phyloP scores from a whole-genome alignment of 2,113 vertebrate genomes.

The Dicrurus megarhynchus region DNA sequence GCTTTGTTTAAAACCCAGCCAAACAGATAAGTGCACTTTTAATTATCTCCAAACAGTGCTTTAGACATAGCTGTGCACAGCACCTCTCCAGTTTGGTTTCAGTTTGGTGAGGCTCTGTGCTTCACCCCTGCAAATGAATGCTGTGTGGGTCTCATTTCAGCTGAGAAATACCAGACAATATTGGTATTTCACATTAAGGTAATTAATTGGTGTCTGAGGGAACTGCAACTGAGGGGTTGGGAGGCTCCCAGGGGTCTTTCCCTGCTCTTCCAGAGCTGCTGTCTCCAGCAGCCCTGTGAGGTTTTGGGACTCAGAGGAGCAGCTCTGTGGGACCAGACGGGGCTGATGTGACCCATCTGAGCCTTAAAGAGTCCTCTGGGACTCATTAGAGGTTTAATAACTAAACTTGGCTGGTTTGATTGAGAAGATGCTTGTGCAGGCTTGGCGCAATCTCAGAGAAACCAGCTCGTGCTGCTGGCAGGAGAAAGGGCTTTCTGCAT shows the following conservation, averaged over 20 bases:
- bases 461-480: not conserved
- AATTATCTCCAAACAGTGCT: not conserved
- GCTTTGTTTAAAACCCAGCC: slow-evolving; percentile 8
- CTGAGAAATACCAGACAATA: not conserved
- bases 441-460: not conserved
- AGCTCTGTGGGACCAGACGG: not conserved
- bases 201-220: not conserved
- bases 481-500: not conserved
- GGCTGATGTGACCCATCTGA: slow-evolving; percentile 10
- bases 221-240: not conserved
- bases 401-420: not conserved
- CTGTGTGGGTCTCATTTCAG: not conserved
- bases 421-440: slow-evolving; percentile 7
- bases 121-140: not conserved
- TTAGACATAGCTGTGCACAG: not conserved
- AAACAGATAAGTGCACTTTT: slow-evolving; percentile 65
- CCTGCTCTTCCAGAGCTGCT: not conserved
- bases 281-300: not conserved
- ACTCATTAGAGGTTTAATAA: slow-evolving; percentile 49
- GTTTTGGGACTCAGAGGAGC: not conserved
- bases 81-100: not conserved
- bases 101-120: not conserved
- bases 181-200: not conserved
- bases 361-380: not conserved
- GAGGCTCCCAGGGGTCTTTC: not conserved